Percentiles rank a stretch among this genome's conserved stretches.
Evolutionary conservation across 2,888 invertebrate genomes (phyloP).

Genomic region (Dasypogon diadema): DNA sequence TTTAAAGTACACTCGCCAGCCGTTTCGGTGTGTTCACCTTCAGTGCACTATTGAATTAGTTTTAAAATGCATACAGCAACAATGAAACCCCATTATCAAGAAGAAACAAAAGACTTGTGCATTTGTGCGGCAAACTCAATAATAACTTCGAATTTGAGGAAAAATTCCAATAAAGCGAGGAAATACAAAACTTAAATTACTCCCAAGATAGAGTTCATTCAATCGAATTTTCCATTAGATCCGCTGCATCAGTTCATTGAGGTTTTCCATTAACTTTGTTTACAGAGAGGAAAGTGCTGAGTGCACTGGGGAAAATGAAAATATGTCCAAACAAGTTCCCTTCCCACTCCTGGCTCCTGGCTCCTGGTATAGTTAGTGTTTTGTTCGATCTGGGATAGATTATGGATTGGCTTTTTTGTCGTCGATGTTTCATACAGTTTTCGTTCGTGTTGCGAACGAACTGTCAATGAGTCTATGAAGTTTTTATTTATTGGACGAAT

Average conservation of each 20-base stretch:
- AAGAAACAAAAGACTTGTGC: background rate
- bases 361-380: constrained; percentile 4
- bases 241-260: constrained; percentile 2
- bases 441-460: background rate
- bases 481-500: constrained; percentile 28
- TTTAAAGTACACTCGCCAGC: too few relatives aligned
- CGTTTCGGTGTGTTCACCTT: too few relatives aligned
- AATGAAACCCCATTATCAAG: too few relatives aligned
- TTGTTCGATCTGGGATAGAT: constrained; percentile 7
- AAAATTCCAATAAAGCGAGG: background rate
- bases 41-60: too few relatives aligned
- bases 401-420: constrained; percentile 23
- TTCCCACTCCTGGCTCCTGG: constrained; percentile 1
- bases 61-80: too few relatives aligned
- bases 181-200: background rate
- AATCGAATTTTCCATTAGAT: constrained; percentile 9
- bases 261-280: constrained; percentile 35
- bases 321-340: constrained; percentile 26
- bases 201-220: background rate
- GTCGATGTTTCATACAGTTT: background rate
- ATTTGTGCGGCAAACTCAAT: too few relatives aligned
- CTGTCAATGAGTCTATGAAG: constrained; percentile 19
- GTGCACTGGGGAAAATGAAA: constrained; percentile 25
- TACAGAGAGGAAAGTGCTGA: constrained; percentile 13
- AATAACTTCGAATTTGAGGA: too few relatives aligned